Conservation (phyloP, 2,888 invertebrate species). For the Malthinus flaveolus region DNA sequence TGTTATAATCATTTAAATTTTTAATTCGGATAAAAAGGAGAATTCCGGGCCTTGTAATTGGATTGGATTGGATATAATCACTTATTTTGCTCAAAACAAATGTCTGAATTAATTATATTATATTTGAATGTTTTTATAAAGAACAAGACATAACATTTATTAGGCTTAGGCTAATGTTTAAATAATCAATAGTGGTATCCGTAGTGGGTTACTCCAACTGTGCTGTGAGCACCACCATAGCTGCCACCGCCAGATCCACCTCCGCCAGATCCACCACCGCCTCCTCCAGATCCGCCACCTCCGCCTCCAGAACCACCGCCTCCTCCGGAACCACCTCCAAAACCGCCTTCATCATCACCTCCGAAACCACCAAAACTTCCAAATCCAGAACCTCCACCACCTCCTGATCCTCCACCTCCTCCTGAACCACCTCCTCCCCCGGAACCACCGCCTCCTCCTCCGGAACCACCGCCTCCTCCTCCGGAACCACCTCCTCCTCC, state of each 20-base stretch:
- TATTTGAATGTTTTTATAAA: no score
- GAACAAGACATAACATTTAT: no score
- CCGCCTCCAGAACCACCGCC: conserved; percentile 2
- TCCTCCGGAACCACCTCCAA: not conserved
- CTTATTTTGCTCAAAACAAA: no score
- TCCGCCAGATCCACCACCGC: conserved; percentile 12
- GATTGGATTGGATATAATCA: no score
- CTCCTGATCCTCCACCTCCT: not conserved
- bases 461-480: conserved; percentile 4
- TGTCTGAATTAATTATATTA: no score
- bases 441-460: conserved; percentile 6
- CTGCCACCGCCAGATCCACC: conserved; percentile 14
- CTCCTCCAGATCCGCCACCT: conserved; percentile 6
- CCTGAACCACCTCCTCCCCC: conserved; percentile 17
- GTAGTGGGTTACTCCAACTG: no score
- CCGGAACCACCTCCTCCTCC: not conserved
- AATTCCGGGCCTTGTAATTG: no score
- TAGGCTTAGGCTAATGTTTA: no score
- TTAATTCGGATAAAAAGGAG: not conserved
- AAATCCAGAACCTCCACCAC: conserved; percentile 11
- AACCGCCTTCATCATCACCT: not conserved
- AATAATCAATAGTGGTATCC: no score
- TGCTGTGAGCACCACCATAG: not conserved
- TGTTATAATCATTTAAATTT: conserved; percentile 1
- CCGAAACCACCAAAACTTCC: conserved; percentile 19